Conservation (phyloP, 2,797 vertebrate species). For the Dicrostonyx torquatus region DNA sequence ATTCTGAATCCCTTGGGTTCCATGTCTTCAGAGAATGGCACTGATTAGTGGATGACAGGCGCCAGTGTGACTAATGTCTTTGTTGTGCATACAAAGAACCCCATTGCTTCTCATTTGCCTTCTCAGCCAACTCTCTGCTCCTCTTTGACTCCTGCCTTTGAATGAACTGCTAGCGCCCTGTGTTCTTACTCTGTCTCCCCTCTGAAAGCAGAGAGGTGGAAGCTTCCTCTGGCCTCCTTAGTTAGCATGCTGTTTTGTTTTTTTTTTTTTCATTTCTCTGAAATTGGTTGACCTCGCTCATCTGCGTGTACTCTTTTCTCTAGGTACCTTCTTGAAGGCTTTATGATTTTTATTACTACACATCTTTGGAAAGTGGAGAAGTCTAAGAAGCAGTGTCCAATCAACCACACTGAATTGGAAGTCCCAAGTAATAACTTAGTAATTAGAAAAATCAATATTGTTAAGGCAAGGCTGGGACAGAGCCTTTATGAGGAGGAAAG, state of each 20-base stretch:
- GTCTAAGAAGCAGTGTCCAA: constrained; percentile 35
- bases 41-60: not conserved
- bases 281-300: not conserved
- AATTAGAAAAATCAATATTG: constrained; percentile 64
- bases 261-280: not conserved
- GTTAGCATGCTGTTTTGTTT: not conserved
- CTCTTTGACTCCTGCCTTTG: not conserved
- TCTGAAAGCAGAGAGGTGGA: not conserved
- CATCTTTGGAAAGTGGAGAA: constrained; percentile 22
- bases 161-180: not conserved
- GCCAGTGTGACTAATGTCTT: not conserved
- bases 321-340: not conserved
- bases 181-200: not conserved
- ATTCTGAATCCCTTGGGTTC: not conserved
- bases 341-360: constrained; percentile 53
- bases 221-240: not conserved
- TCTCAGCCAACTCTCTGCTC: not conserved
- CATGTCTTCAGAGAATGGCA: not conserved
- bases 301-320: not conserved
- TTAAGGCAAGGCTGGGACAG: constrained; percentile 15
- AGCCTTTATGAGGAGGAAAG: constrained; percentile 40
- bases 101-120: not conserved
- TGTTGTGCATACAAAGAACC: not conserved
- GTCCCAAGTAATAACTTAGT: constrained; percentile 50
- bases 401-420: constrained; percentile 40